Base-by-base conservation (phyloP, 2,888 invertebrate species). In the Patella caerulea region DNA sequence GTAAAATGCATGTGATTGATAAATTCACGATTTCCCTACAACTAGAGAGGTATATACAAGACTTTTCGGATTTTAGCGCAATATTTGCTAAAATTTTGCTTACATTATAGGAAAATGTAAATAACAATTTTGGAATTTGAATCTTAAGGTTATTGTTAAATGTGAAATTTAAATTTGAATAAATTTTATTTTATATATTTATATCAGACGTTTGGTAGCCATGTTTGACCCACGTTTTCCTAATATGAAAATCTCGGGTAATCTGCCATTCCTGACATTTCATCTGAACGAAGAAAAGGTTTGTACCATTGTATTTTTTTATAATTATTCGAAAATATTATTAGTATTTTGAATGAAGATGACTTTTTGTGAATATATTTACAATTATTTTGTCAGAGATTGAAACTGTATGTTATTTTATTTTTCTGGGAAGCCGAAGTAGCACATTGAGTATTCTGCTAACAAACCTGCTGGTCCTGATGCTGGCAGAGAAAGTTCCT, bases 261-360 rank as follows among this genome's bases (percentile, higher is more conserved):
- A 95, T 82, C 93, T 98, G 84, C 97, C 98, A 0, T 95, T 95
- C 91, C 93, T 98, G 24, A 95, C 96, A 56, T 95, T 95, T 74
- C 98, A 98, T 92, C 94, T 98, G 72, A 97, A 96, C 92, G 98
- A 98, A 91, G 95, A 95, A 86, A 98, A 98, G 93, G 95, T 98
- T 19, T 79, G 72, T 5, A 29, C n/a, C 1, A 15, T 14, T 15
- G 75, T n/a, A 15, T 54, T 15, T 24, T 17, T 11, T 45, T 53
- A 11, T 2, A 15, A 45, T 24, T 54, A 17, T 5, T 54, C 52
- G 5, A 14, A 71, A 14, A 14, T 52, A 71, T 2, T 9, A 29
- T 52, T 5, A 45, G 14, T 71, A 29, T 24, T 71, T 12, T 9
- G 11, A 7, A 71, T n/a, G 52, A 19, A 71, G 14, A 19, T 15